A percentile compares a stretch with the other conserved stretches of the same genome.
Conservation (phyloP, 2,797 vertebrate genomes). For the Masticophis lateralis region DNA sequence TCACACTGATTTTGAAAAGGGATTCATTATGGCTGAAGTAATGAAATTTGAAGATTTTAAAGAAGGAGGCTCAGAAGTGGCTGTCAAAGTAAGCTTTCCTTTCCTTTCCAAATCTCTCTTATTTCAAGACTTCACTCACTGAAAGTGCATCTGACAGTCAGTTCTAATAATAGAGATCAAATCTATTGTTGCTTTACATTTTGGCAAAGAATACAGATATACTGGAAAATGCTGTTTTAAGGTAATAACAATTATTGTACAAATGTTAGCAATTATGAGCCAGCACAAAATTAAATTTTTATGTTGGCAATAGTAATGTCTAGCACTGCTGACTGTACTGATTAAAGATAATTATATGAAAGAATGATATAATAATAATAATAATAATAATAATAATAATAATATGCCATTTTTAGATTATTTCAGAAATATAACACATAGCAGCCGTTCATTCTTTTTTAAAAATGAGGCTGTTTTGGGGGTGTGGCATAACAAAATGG, state of each 20-base stretch:
- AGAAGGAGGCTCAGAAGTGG: conserved; percentile 89
- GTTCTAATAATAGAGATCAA: conserved; percentile 65
- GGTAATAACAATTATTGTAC: background rate
- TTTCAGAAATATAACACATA: background rate
- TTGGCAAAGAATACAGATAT: conserved; percentile 78
- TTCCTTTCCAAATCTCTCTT: conserved; percentile 9
- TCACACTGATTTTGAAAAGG: conserved; percentile 90
- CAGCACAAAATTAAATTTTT: background rate
- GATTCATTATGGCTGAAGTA: conserved; percentile 97
- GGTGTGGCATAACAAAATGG: background rate
- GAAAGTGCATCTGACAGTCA: conserved; percentile 74
- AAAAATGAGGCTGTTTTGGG: background rate
- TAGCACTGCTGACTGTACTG: background rate
- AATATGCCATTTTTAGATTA: background rate
- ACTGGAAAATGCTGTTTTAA: background rate
- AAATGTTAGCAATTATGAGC: background rate
- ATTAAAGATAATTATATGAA: conserved; percentile 15
- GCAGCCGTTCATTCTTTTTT: conserved; percentile 8
- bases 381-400: too few species aligned
- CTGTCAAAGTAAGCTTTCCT: conserved; percentile 84
- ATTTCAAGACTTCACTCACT: conserved; percentile 64
- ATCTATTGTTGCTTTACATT: conserved; percentile 73
- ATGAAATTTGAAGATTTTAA: conserved; percentile 98
- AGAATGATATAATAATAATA: background rate
- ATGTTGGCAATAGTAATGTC: background rate